A percentile compares a stretch with the other conserved stretches of the same genome.
Evolutionary conservation across 2,797 vertebrate species (phyloP).

Genomic region (Enteromius treurensis): DNA sequence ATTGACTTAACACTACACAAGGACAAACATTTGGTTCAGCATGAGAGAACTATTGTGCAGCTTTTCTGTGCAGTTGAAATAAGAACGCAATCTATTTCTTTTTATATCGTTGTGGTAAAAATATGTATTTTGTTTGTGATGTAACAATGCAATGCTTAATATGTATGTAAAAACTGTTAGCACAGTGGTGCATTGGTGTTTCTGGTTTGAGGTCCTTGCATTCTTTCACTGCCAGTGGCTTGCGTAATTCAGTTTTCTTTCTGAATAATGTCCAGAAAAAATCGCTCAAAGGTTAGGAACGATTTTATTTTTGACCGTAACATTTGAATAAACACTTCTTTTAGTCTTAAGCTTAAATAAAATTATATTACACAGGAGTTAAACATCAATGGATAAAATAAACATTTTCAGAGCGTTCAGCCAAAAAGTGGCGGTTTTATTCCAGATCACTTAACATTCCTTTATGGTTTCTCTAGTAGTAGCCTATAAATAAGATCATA

Average conservation of each 20-base stretch:
- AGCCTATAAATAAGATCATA: background rate
- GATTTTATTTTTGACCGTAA: background rate
- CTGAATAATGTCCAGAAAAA: background rate
- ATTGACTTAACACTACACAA: conserved; percentile 30
- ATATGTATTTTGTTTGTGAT: background rate
- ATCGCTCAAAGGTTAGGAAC: background rate
- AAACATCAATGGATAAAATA: background rate
- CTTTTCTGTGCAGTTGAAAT: background rate
- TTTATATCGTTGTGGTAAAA: background rate
- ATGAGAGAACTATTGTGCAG: background rate
- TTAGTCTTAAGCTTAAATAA: background rate
- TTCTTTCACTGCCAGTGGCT: conserved; percentile 1
- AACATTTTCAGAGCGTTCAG: background rate
- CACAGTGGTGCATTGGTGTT: background rate
- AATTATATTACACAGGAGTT: background rate
- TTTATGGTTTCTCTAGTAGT: background rate
- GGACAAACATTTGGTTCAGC: conserved; percentile 30
- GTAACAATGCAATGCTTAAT: background rate
- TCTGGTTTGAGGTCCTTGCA: background rate
- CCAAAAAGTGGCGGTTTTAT: background rate
- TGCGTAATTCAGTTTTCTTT: background rate
- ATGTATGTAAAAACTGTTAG: background rate
- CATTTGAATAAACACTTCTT: background rate
- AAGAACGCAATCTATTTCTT: background rate
- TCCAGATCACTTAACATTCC: background rate